phyloP scores from a whole-genome alignment of 2,797 vertebrate species.

The Poliocrania exsul region DNA sequence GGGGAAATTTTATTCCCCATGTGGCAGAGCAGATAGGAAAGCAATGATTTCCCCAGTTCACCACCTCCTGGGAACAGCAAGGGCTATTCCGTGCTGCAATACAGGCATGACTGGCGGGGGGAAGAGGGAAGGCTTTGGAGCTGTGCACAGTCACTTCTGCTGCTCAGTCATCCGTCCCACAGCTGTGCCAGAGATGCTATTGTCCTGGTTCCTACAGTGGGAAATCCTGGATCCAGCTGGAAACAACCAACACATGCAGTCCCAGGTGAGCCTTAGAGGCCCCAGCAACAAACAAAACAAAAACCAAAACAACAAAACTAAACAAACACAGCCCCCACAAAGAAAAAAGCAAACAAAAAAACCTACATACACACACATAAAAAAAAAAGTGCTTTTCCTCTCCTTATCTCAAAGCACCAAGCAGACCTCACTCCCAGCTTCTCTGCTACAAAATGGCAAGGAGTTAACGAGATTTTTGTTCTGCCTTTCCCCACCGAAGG shows the following conservation, averaged over 20 bases:
- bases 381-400: not conserved
- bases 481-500: not conserved
- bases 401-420: not conserved
- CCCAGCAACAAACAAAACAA: not conserved
- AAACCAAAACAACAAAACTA: not conserved
- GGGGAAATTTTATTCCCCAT: not conserved
- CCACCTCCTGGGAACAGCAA: not conserved
- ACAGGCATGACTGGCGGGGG: not conserved
- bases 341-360: too few relatives aligned
- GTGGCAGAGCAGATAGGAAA: not conserved
- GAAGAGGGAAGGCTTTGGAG: not conserved
- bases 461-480: not conserved
- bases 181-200: not conserved
- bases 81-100: rapidly evolving
- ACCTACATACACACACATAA: too few relatives aligned
- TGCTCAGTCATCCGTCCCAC: not conserved
- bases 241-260: not conserved
- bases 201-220: not conserved
- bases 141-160: not conserved
- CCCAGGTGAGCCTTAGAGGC: not conserved
- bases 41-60: not conserved
- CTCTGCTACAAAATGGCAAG: not conserved
- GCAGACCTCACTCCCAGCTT: not conserved
- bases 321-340: too few relatives aligned
- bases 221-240: not conserved